Base-by-base conservation (phyloP, 2,888 invertebrate genomes). In the Dendrolimus houi region DNA sequence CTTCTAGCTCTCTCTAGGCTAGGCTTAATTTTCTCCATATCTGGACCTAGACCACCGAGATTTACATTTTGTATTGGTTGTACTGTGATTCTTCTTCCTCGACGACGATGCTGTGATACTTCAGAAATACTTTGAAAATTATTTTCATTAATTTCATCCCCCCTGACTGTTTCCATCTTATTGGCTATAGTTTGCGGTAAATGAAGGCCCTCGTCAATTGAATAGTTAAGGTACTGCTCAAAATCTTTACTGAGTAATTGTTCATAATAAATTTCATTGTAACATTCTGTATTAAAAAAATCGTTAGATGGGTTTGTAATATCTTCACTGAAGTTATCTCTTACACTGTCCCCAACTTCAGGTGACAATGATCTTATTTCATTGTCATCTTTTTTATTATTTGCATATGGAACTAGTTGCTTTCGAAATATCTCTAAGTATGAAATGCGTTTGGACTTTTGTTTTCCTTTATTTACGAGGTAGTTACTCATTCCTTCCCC, bases 201-300 rank as follows among this genome's bases (percentile, higher is more conserved):
- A 41, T 67, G 65, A 52, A 78, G 59, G 42, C 72, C 69, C 54
- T 81, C 81, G 57, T 81, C 81, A 55, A 74, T 75, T 8, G 85
- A 81, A 57, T 79, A 70, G 54, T 85, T 76, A 1, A 82, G 58
- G 62, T 77, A 81, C 53, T 69, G 67, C 47, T 77, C 72, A 42
- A 70, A 42, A 58, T 83, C 80, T 62, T 73, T 74, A 58, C 77
- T 72, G 1, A 90, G 62, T 40, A 90, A 66, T 68, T 83, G 82
- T 57, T 85, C 84, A 58, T 90, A 90, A 64, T 79, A 87, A 6
- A 87, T 81, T 71, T 89, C 90, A 62, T 90, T 90, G 55, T 89
- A 90, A 0, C 83, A 69, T 64, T 89, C 90, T 2, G 87, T 85
- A 54, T 89, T 80, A 56, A 72, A 83, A 63, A 86, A 90, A 3